Conservation (phyloP, 2,888 invertebrate genomes). For the Oscheius sp. region DNA sequence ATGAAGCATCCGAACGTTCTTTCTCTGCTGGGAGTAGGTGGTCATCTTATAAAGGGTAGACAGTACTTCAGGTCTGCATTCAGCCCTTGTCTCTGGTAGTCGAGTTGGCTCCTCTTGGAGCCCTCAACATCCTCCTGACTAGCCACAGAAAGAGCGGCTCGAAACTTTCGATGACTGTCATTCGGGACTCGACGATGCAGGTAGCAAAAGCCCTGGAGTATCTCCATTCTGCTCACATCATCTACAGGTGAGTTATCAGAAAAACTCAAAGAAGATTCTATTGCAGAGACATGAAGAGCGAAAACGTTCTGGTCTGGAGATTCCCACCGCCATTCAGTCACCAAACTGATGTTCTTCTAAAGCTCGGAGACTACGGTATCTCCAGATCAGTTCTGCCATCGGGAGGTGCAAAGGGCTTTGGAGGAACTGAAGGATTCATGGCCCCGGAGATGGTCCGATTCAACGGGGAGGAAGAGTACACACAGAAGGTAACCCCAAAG, state of each 20-base stretch:
- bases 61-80: slow-evolving; percentile 81
- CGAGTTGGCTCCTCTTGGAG: slow-evolving; percentile 91
- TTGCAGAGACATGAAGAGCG: slow-evolving; percentile 80
- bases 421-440: slow-evolving; percentile 99
- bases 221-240: slow-evolving; percentile 89
- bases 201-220: slow-evolving; percentile 94
- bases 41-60: no score
- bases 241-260: slow-evolving; percentile 79
- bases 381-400: slow-evolving; percentile 72
- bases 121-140: slow-evolving; percentile 86
- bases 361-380: slow-evolving; percentile 90
- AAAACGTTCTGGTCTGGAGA: slow-evolving; percentile 97
- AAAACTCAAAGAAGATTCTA: no score
- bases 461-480: slow-evolving; percentile 98
- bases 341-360: slow-evolving; percentile 78
- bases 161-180: slow-evolving; percentile 83
- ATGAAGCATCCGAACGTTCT: slow-evolving; percentile 92
- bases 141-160: slow-evolving; percentile 87
- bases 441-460: slow-evolving; percentile 98
- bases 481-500: slow-evolving; percentile 84
- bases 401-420: slow-evolving; percentile 83
- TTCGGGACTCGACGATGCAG: slow-evolving; percentile 88
- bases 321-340: slow-evolving; percentile 83
- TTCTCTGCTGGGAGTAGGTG: slow-evolving; percentile 80
- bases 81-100: slow-evolving; percentile 89